These are phyloP conservation scores for Tryphoninae sp. DNA, from an alignment of 2,888 invertebrate genomes.

Conservation along the genomic window DNA sequence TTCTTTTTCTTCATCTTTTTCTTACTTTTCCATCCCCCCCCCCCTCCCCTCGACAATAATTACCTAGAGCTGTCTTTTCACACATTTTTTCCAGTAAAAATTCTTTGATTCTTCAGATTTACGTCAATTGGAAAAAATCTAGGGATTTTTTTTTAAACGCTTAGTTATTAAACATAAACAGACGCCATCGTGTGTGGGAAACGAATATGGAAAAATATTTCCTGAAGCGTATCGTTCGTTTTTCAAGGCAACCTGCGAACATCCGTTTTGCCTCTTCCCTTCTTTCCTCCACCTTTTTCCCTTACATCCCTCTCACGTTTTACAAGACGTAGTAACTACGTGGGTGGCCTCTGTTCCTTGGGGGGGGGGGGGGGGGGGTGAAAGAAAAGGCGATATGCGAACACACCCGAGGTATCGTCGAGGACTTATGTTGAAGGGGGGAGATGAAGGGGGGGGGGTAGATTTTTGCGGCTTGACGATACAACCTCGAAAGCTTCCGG, in stretches of 20 bases:
- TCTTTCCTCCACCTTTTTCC: constrained; percentile 4
- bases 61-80: constrained; percentile 49
- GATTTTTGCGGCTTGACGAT: constrained; percentile 29
- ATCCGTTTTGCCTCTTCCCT: constrained; percentile 63
- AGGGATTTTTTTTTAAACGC: no score
- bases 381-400: not conserved
- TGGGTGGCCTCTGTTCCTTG: constrained; percentile 35
- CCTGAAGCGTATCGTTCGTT: constrained; percentile 20
- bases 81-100: constrained; percentile 44
- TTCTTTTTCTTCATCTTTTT: constrained; percentile 3
- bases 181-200: not conserved
- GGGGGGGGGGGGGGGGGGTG: not conserved
- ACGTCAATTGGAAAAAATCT: no score
- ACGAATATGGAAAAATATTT: constrained; percentile 38
- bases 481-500: constrained; percentile 41
- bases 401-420: not conserved
- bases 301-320: not conserved
- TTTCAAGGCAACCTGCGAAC: constrained; percentile 75
- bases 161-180: not conserved
- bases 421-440: not conserved
- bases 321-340: constrained; percentile 12
- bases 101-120: no score
- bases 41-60: constrained; percentile 39
- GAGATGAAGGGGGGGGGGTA: not conserved
- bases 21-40: constrained; percentile 1